Percentiles rank a stretch among this genome's conserved stretches.
Evolutionary conservation across 2,113 vertebrate species (phyloP).

Genomic region (Pseudonaja textilis): DNA sequence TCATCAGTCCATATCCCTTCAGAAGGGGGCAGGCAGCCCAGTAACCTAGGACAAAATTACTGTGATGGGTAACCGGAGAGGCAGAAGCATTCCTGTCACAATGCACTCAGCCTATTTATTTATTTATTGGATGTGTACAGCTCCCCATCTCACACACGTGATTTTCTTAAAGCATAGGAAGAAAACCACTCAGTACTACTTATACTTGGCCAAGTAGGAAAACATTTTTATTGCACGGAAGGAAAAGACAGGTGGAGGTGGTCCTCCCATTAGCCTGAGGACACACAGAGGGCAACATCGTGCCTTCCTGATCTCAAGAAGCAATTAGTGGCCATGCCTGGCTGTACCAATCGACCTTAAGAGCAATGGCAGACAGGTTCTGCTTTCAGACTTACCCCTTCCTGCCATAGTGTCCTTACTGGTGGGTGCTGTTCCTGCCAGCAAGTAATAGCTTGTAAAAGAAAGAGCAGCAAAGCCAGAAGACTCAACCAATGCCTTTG

Average conservation of each 20-base stretch:
- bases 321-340: background rate
- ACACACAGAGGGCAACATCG: background rate
- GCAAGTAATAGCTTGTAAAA: background rate
- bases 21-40: background rate
- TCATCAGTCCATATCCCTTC: background rate
- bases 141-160: background rate
- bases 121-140: background rate
- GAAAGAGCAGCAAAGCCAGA: background rate
- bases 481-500: background rate
- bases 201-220: background rate
- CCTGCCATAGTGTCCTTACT: background rate
- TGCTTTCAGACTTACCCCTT: background rate
- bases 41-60: background rate
- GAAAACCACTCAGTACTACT: background rate
- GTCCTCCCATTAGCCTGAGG: background rate
- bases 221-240: background rate
- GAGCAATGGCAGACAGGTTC: background rate
- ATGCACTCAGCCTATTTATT: background rate
- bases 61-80: background rate
- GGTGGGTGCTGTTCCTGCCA: background rate
- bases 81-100: background rate
- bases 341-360: background rate
- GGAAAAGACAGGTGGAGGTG: background rate
- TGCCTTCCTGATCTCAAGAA: background rate
- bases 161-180: background rate